A percentile compares a stretch with the other conserved stretches of the same genome.
These are phyloP conservation scores for Asarcornis scutulata DNA, from an alignment of 2,113 vertebrate genomes.

Conservation along the genomic window DNA sequence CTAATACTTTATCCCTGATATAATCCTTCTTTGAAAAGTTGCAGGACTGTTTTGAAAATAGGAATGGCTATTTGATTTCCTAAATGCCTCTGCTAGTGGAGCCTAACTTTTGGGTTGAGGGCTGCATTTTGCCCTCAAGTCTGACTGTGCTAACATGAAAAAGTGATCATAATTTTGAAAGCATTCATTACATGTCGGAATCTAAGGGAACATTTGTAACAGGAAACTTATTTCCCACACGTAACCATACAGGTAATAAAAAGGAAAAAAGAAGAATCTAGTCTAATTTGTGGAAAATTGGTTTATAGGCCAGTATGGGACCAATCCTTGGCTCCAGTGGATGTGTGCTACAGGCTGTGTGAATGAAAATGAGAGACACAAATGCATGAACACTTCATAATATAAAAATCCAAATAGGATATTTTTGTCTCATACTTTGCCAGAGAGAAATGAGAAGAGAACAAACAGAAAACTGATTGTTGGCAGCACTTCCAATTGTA, in stretches of 20 bases:
- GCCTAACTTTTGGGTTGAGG: not conserved
- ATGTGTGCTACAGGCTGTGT: not conserved
- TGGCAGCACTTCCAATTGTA: not conserved
- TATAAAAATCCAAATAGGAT: not conserved
- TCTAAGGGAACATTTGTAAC: fast-evolving
- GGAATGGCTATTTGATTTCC: not conserved
- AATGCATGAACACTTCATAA: not conserved
- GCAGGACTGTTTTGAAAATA: not conserved
- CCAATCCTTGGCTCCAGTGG: not conserved
- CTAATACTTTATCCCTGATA: not conserved
- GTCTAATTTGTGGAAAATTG: not conserved
- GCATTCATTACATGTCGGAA: not conserved
- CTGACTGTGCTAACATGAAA: not conserved
- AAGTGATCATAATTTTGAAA: not conserved
- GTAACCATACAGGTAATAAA: not conserved
- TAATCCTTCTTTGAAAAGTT: not conserved
- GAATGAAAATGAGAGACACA: not conserved
- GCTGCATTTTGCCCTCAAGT: not conserved
- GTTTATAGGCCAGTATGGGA: not conserved
- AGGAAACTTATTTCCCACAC: fast-evolving
- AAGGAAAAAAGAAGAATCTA: not conserved
- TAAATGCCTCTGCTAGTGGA: not conserved
- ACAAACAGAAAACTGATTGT: fast-evolving
- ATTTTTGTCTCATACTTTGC: not conserved
- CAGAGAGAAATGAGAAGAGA: not conserved